Evolutionary conservation across 2,113 vertebrate genomes (phyloP).

Genomic region (Bothrops jararaca): DNA sequence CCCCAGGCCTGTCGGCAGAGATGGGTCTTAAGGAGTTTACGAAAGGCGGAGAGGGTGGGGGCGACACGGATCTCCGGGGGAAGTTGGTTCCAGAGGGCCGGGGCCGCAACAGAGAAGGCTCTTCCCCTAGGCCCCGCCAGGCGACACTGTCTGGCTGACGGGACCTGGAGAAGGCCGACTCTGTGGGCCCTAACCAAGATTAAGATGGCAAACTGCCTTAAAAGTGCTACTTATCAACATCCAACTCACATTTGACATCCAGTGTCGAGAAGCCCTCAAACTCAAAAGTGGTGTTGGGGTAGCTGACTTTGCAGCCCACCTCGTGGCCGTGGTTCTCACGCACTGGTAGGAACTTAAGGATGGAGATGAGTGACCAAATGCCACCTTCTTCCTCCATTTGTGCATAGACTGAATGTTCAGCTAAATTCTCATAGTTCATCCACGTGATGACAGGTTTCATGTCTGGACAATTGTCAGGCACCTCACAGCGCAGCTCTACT

Average conservation of each 20-base stretch:
- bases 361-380: constrained; percentile 79
- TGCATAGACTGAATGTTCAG: constrained; percentile 73
- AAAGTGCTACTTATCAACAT: not conserved
- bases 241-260: constrained; percentile 84
- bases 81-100: too few species aligned
- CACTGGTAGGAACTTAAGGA: constrained; percentile 80
- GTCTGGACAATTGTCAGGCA: constrained; percentile 86
- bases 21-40: too few species aligned
- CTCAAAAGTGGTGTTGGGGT: constrained; percentile 78
- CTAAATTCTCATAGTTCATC: constrained; percentile 82
- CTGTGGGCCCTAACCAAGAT: too few species aligned
- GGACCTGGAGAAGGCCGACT: too few species aligned
- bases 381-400: constrained; percentile 78
- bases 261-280: constrained; percentile 82
- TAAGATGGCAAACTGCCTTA: not conserved
- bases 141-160: too few species aligned
- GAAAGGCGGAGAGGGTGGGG: too few species aligned
- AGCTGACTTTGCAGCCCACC: constrained; percentile 83
- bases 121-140: too few species aligned
- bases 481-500: constrained; percentile 83
- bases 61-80: too few species aligned
- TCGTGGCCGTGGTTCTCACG: constrained; percentile 81
- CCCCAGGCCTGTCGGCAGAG: too few species aligned
- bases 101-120: too few species aligned
- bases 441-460: constrained; percentile 84